phyloP scores from a whole-genome alignment of 92 coral and sea anemone species.

The Scolanthus callimorphus region DNA sequence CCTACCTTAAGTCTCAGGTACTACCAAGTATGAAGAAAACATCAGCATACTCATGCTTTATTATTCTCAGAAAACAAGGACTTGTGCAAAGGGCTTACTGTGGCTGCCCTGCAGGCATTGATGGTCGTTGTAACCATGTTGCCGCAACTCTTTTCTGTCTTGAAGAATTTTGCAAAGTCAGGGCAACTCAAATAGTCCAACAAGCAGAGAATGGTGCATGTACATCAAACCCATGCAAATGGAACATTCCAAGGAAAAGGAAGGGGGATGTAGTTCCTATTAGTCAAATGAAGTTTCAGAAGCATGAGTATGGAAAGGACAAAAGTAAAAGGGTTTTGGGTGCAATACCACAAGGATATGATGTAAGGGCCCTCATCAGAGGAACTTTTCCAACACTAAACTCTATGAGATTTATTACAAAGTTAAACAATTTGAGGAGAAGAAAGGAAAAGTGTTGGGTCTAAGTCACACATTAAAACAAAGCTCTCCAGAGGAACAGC shows the following conservation, averaged over 20 bases:
- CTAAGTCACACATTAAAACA: constrained; percentile 4
- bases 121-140: constrained; percentile 45
- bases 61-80: constrained; percentile 12
- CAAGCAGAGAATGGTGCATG: background rate
- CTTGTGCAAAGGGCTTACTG: constrained; percentile 29
- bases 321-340: background rate
- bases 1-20: constrained; percentile 33
- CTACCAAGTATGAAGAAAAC: constrained; percentile 35
- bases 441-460: constrained; percentile 14
- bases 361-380: constrained; percentile 7
- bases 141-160: constrained; percentile 32
- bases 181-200: background rate
- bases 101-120: constrained; percentile 38
- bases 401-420: constrained; percentile 6
- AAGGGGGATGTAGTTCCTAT: constrained; percentile 37
- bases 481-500: too few species aligned
- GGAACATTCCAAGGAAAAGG: constrained; percentile 27
- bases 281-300: constrained; percentile 1
- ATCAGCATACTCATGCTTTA: constrained; percentile 27
- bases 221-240: background rate
- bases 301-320: constrained; percentile 20
- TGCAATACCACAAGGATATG: background rate
- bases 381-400: constrained; percentile 5
- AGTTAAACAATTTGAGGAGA: constrained; percentile 10
- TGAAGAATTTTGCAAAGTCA: constrained; percentile 26